A percentile compares a stretch with the other conserved stretches of the same genome.
Conservation (phyloP, 1,140 invertebrate species). For the Monochamus saltuarius region DNA sequence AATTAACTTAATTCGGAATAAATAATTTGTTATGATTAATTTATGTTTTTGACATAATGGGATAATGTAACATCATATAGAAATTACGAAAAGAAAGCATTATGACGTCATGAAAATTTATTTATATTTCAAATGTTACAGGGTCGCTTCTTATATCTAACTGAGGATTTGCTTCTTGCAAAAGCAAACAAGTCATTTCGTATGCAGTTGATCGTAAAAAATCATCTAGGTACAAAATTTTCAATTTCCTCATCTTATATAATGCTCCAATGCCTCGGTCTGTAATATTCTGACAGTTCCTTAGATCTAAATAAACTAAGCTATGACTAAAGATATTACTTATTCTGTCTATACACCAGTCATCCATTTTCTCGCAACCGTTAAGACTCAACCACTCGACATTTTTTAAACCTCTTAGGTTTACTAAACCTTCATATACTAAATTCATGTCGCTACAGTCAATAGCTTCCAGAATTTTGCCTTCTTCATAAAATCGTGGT, state of each 20-base stretch:
- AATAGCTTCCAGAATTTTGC: slow-evolving; percentile 65
- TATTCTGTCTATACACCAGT: slow-evolving; percentile 74
- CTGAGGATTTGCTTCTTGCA: slow-evolving; percentile 55
- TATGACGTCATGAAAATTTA: slow-evolving; percentile 5
- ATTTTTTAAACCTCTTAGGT: slow-evolving; percentile 61
- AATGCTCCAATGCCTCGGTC: slow-evolving; percentile 65
- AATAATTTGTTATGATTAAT: too few species aligned
- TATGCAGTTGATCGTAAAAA: slow-evolving; percentile 54
- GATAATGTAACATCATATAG: too few species aligned
- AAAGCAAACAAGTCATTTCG: slow-evolving; percentile 60
- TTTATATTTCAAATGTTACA: slow-evolving; percentile 31
- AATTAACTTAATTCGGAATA: too few species aligned
- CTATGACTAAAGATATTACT: slow-evolving; percentile 57
- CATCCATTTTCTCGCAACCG: slow-evolving; percentile 66
- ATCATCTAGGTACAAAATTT: slow-evolving; percentile 58
- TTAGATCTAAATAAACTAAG: slow-evolving; percentile 74
- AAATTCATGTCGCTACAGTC: slow-evolving; percentile 65
- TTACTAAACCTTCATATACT: slow-evolving; percentile 71
- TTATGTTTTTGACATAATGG: too few species aligned
- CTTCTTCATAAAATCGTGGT: slow-evolving; percentile 57
- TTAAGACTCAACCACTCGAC: slow-evolving; percentile 67
- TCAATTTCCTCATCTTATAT: slow-evolving; percentile 60
- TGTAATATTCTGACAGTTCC: slow-evolving; percentile 65
- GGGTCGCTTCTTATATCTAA: slow-evolving; percentile 46
- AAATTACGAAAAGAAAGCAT: too few species aligned